Evolutionary conservation across 2,888 invertebrate species (phyloP).

Genomic region (Resseliella maxima): DNA sequence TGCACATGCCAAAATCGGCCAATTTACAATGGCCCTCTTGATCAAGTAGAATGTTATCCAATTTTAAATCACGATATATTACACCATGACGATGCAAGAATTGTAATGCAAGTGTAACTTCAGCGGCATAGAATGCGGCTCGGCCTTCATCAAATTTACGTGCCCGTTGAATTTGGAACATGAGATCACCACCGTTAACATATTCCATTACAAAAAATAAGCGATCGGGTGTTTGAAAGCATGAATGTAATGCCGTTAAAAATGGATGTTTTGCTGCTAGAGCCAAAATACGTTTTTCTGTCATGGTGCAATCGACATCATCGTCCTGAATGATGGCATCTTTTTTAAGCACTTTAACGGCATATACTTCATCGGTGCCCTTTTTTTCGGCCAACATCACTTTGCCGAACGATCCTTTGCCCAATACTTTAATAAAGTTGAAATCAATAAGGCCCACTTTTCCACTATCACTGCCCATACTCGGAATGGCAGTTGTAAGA

Average conservation of each 20-base stretch:
- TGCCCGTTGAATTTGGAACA: conserved; percentile 99
- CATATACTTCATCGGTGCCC: conserved; percentile 89
- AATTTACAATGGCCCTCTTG: conserved; percentile 94
- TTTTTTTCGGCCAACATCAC: conserved; percentile 97
- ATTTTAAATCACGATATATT: conserved; percentile 97
- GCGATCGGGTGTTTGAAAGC: conserved; percentile 96
- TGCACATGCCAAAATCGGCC: conserved; percentile 98
- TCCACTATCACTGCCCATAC: neutral
- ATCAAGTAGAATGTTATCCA: conserved; percentile 98
- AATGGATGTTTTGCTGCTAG: conserved; percentile 98
- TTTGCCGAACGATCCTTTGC: conserved; percentile 99
- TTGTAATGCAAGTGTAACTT: conserved; percentile 96
- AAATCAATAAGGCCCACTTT: conserved; percentile 88
- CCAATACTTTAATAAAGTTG: conserved; percentile 97
- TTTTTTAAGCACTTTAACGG: conserved; percentile 92
- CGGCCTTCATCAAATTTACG: conserved; percentile 97
- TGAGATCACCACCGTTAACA: conserved; percentile 97
- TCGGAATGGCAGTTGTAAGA: neutral
- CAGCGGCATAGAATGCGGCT: conserved; percentile 95
- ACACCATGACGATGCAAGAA: conserved; percentile 97
- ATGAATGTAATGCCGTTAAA: conserved; percentile 95
- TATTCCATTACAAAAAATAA: conserved; percentile 99
- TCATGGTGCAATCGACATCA: conserved; percentile 99
- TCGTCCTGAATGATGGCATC: conserved; percentile 98
- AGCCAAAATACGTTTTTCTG: conserved; percentile 95